Percentiles rank a stretch among this genome's conserved stretches.
These are phyloP conservation scores for Alosa sapidissima DNA, from an alignment of 2,797 vertebrate genomes.

Conservation along the genomic window DNA sequence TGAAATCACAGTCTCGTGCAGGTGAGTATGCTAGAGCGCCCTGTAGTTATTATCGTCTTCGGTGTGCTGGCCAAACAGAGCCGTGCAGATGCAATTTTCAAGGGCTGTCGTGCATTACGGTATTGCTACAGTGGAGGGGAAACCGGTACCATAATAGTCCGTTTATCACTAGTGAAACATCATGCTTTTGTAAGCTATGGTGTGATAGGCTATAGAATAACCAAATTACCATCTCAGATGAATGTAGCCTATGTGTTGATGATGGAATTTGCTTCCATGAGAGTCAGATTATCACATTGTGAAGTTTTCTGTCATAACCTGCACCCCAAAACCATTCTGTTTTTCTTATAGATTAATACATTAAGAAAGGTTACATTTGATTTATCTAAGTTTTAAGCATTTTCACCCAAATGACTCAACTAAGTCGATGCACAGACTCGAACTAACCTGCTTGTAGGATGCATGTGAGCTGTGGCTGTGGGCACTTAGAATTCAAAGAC, in stretches of 20 bases:
- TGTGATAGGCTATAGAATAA: background rate
- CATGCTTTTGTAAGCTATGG: background rate
- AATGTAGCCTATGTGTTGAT: background rate
- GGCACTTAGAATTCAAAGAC: background rate
- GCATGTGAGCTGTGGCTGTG: background rate
- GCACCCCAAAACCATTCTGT: background rate
- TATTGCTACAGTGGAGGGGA: background rate
- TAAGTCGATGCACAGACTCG: background rate
- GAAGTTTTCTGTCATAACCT: background rate
- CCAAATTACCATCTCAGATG: background rate
- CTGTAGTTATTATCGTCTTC: background rate
- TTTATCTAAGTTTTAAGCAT: background rate
- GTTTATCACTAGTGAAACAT: background rate
- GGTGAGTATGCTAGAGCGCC: slow-evolving; percentile 73
- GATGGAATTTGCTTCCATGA: background rate
- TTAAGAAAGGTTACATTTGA: background rate
- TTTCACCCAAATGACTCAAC: background rate
- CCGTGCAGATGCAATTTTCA: slow-evolving; percentile 1
- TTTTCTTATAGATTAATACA: background rate
- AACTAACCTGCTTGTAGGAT: background rate
- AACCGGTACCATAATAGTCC: background rate
- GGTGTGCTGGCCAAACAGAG: background rate
- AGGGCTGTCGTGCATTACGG: background rate
- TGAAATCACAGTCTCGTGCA: slow-evolving; percentile 93
- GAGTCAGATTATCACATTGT: background rate